Percentiles rank a stretch among this genome's conserved stretches.
Conservation (phyloP, 2,888 invertebrate genomes). For the Macrosoma leucophasiata region DNA sequence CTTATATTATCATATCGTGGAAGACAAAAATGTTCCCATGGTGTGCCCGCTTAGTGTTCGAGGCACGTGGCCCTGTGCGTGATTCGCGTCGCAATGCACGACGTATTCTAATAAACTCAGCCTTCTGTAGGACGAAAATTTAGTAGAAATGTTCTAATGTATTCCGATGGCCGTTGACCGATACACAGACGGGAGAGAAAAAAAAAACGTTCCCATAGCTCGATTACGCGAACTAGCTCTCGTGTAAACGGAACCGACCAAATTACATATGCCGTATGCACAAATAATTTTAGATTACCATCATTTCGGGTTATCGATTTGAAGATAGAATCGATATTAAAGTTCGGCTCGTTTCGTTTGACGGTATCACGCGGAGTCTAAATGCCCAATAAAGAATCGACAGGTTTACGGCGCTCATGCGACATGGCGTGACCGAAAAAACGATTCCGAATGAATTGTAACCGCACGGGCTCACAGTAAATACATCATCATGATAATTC, state of each 20-base stretch:
- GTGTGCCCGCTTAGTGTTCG: conserved; percentile 62
- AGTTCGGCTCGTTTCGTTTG: conserved; percentile 44
- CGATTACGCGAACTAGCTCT: conserved; percentile 14
- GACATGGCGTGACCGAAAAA: conserved; percentile 73
- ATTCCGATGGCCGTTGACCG: conserved; percentile 71
- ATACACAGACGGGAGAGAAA: conserved; percentile 38
- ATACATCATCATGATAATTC: conserved; percentile 67
- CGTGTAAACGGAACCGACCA: conserved; percentile 15
- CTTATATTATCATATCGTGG: conserved; percentile 76
- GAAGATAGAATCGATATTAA: conserved; percentile 36
- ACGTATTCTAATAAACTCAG: conserved; percentile 73
- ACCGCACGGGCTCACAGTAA: conserved; percentile 48
- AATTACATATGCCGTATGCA: conserved; percentile 43
- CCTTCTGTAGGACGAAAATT: conserved; percentile 76
- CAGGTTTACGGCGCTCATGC: conserved; percentile 61
- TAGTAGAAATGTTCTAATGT: conserved; percentile 74
- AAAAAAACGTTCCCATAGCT: conserved; percentile 16
- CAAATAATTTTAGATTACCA: conserved; percentile 46
- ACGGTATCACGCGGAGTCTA: conserved; percentile 49
- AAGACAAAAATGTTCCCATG: conserved; percentile 77
- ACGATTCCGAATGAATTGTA: conserved; percentile 63
- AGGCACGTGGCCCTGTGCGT: conserved; percentile 65
- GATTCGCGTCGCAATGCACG: conserved; percentile 60
- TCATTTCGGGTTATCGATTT: conserved; percentile 44
- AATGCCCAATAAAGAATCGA: conserved; percentile 64